Evolutionary conservation across 2,113 vertebrate genomes (phyloP).

Genomic region (Scolopax mira): DNA sequence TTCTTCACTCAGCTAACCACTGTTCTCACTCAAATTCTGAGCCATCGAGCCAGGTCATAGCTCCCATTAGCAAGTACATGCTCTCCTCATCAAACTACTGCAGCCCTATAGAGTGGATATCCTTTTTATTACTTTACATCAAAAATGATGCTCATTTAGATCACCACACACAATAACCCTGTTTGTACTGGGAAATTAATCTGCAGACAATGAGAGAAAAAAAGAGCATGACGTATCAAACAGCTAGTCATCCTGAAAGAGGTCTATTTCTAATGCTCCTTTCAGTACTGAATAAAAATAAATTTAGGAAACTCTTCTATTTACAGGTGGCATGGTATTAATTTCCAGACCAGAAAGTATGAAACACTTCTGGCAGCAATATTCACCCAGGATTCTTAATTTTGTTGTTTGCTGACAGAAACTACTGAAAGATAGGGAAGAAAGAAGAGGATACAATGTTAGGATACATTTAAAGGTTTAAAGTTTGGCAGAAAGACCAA

Average conservation of each 20-base stretch:
- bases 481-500: background rate
- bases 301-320: background rate
- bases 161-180: background rate
- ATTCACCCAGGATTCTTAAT: background rate
- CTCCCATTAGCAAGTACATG: background rate
- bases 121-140: background rate
- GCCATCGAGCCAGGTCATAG: background rate
- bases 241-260: background rate
- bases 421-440: background rate
- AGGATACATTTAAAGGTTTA: background rate
- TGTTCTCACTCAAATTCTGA: background rate
- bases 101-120: background rate
- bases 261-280: background rate
- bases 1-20: background rate
- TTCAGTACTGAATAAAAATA: background rate
- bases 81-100: background rate
- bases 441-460: background rate
- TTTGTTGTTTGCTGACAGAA: background rate
- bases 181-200: background rate
- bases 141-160: background rate
- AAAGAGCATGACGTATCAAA: background rate
- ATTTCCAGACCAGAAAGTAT: background rate
- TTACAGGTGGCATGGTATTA: background rate
- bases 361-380: background rate
- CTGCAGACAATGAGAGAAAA: background rate